A percentile compares a stretch with the other conserved stretches of the same genome.
Conservation (phyloP, 2,888 invertebrate genomes). For the Gymnosoma rotundatum region DNA sequence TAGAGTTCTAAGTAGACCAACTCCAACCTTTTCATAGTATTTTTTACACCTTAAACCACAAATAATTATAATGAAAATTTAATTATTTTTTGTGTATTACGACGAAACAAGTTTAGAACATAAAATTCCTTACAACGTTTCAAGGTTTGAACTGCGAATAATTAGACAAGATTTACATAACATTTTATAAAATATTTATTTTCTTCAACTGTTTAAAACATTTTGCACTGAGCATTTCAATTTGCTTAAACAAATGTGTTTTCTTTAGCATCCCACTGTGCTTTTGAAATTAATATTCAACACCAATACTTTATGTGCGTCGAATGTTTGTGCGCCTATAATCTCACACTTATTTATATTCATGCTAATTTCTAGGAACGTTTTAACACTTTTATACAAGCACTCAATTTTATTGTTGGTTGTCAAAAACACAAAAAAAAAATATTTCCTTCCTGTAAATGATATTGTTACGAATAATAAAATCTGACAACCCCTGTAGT, state of each 20-base stretch:
- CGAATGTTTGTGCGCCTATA: conserved; percentile 17
- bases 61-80: too few relatives aligned
- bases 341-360: conserved; percentile 43
- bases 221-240: not conserved
- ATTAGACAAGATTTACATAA: too few relatives aligned
- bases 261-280: conserved; percentile 24
- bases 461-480: too few relatives aligned
- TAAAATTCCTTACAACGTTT: too few relatives aligned
- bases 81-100: too few relatives aligned
- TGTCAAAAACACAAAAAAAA: conserved; percentile 18
- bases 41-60: too few relatives aligned
- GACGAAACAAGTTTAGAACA: too few relatives aligned
- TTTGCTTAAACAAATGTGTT: conserved; percentile 8
- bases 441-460: conserved; percentile 49
- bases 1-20: too few relatives aligned
- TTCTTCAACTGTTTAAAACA: not conserved
- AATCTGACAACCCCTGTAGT: too few relatives aligned
- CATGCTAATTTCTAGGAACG: conserved; percentile 35
- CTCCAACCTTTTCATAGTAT: too few relatives aligned
- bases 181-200: not conserved
- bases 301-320: conserved; percentile 1
- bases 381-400: conserved; percentile 38
- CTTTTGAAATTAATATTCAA: conserved; percentile 47
- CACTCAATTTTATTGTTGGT: conserved; percentile 25
- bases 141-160: too few relatives aligned